phyloP scores from a whole-genome alignment of 2,113 vertebrate species.

The Phylloscopus trochiloides region DNA sequence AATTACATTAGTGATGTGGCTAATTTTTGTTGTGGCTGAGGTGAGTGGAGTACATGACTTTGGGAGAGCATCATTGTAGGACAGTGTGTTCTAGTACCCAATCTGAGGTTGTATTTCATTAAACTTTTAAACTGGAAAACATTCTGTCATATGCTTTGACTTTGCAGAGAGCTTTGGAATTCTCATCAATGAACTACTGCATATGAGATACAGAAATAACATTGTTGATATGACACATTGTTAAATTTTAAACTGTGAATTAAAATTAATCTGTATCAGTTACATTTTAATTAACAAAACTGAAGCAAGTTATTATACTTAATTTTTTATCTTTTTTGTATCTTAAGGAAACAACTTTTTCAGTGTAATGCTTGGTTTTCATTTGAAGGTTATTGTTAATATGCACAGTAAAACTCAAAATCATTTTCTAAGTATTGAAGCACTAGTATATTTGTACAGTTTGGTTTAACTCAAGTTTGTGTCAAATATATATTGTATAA shows the following conservation, averaged over 20 bases:
- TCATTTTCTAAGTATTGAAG: background rate
- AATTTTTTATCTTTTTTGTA: background rate
- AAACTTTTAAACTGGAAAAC: background rate
- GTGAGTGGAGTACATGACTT: background rate
- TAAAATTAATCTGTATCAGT: background rate
- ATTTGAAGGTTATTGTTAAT: background rate
- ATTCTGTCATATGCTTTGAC: background rate
- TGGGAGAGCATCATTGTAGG: background rate
- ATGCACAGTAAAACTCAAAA: background rate
- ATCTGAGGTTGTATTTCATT: background rate
- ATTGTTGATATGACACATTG: background rate
- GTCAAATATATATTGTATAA: background rate
- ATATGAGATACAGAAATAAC: background rate
- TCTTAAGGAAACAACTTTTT: background rate
- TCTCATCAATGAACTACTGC: background rate
- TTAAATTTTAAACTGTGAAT: background rate
- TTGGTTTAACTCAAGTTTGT: background rate
- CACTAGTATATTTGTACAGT: background rate
- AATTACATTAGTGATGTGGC: background rate
- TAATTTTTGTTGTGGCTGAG: background rate
- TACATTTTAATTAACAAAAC: background rate
- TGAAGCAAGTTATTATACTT: background rate
- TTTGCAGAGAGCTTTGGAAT: background rate
- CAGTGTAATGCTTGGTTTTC: background rate
- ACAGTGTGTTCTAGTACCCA: background rate